Evolutionary conservation across 2,797 vertebrate species (phyloP).

Genomic region (Spinus pinus): DNA sequence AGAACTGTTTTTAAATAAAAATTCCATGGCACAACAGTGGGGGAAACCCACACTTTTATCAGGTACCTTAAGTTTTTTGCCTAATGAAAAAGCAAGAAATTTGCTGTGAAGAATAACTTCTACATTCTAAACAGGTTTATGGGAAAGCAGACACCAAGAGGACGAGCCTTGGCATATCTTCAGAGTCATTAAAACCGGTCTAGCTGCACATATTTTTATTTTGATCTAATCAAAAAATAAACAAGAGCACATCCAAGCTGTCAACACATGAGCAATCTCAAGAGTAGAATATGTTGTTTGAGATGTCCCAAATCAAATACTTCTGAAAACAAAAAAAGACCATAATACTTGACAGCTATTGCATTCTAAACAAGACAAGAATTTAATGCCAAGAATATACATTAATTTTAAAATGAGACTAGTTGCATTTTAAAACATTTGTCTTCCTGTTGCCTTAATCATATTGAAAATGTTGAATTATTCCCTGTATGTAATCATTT

Average conservation of each 20-base stretch:
- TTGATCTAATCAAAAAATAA: constrained; percentile 45
- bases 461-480: not conserved
- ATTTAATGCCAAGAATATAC: not conserved
- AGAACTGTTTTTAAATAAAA: not conserved
- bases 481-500: not conserved
- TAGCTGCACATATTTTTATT: constrained; percentile 33
- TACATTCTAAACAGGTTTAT: not conserved
- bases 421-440: not conserved
- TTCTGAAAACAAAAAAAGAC: not conserved
- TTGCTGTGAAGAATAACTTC: rapidly evolving
- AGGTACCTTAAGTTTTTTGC: not conserved
- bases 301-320: constrained; percentile 4
- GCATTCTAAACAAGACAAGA: not conserved
- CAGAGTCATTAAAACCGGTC: not conserved
- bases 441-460: not conserved
- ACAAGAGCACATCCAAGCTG: constrained; percentile 39
- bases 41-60: not conserved
- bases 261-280: not conserved
- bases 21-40: not conserved
- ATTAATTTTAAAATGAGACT: not conserved
- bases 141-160: not conserved
- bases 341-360: not conserved
- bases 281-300: not conserved
- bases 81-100: not conserved
- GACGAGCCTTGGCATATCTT: not conserved